These are phyloP conservation scores for Drosophila lacertosa DNA, from an alignment of 1,140 invertebrate species.

Conservation along the genomic window DNA sequence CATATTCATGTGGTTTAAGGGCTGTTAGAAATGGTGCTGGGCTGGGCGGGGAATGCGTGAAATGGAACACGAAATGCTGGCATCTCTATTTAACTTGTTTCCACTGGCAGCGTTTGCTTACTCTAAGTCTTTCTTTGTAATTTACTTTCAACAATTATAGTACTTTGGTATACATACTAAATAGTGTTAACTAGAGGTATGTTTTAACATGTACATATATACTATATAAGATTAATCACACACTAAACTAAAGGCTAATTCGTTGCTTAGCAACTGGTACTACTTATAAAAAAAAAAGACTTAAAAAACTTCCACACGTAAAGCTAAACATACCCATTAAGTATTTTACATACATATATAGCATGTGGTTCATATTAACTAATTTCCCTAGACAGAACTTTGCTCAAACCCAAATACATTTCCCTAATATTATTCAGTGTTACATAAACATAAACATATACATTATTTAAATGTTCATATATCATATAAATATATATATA, in stretches of 20 bases:
- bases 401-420: constrained; percentile 17
- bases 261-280: constrained; percentile 3
- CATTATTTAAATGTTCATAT: constrained; percentile 71
- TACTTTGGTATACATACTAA: neutral
- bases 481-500: constrained; percentile 19
- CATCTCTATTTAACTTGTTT: neutral
- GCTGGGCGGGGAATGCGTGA: constrained; percentile 8
- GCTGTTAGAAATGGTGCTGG: constrained; percentile 1
- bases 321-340: constrained; percentile 40
- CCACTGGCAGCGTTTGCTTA: neutral
- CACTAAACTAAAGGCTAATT: neutral
- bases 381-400: constrained; percentile 34
- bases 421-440: constrained; percentile 61
- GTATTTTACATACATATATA: constrained; percentile 59
- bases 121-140: neutral
- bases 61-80: constrained; percentile 13
- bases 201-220: constrained; percentile 35
- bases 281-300: neutral
- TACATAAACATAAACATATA: constrained; percentile 61
- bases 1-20: constrained; percentile 48
- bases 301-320: constrained; percentile 15
- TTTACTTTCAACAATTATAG: too few relatives aligned
- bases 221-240: constrained; percentile 9
- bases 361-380: constrained; percentile 69
- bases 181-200: constrained; percentile 66